Conservation (phyloP, 2,888 invertebrate genomes). For the Epinotia ramella region DNA sequence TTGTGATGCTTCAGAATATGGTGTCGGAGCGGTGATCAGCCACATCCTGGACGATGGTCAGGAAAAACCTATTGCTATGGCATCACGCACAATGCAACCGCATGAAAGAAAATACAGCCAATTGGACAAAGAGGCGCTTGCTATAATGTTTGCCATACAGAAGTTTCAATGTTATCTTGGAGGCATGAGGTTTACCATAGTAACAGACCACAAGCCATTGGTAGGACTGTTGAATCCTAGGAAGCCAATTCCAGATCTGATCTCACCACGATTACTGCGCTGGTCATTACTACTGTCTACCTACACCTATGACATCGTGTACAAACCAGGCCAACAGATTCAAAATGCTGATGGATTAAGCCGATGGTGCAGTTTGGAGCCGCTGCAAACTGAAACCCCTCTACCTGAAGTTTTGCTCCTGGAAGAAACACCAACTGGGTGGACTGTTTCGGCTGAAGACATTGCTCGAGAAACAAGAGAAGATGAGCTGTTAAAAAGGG, state of each 20-base stretch:
- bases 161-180: constrained; percentile 42
- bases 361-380: constrained; percentile 30
- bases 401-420: constrained; percentile 20
- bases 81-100: constrained; percentile 47
- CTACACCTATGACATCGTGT: constrained; percentile 23
- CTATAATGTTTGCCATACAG: constrained; percentile 46
- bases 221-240: constrained; percentile 31
- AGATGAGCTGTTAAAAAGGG: constrained; percentile 11
- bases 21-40: constrained; percentile 47
- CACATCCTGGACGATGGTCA: constrained; percentile 48
- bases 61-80: constrained; percentile 48
- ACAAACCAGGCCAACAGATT: constrained; percentile 36
- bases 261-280: constrained; percentile 40
- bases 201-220: constrained; percentile 45
- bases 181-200: constrained; percentile 42
- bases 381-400: neutral
- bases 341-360: constrained; percentile 40
- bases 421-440: constrained; percentile 5
- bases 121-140: constrained; percentile 4
- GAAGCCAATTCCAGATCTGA: constrained; percentile 46
- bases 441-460: neutral
- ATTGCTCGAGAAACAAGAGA: constrained; percentile 23
- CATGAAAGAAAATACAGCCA: constrained; percentile 52
- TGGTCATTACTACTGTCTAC: constrained; percentile 31
- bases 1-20: constrained; percentile 48